These are phyloP conservation scores for Hemistola chrysoprasaria DNA, from an alignment of 2,888 invertebrate species.

Conservation along the genomic window DNA sequence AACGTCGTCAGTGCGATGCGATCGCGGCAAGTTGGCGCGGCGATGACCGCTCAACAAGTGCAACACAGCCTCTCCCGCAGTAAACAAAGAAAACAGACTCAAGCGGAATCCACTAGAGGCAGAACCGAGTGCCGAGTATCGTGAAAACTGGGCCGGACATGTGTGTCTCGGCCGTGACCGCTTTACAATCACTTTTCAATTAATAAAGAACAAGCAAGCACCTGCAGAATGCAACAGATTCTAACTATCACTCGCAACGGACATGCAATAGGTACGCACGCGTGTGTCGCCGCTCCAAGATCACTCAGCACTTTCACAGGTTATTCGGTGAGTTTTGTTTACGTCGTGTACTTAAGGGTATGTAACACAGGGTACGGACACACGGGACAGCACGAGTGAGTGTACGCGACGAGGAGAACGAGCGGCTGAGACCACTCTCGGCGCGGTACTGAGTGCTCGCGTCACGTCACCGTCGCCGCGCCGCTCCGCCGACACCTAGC, in stretches of 20 bases:
- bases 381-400: conserved; percentile 50
- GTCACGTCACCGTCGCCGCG: conserved; percentile 22
- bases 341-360: conserved; percentile 61
- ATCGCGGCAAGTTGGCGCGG: too few relatives aligned
- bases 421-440: conserved; percentile 38
- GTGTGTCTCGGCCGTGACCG: conserved; percentile 79
- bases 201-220: conserved; percentile 74
- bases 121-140: conserved; percentile 59
- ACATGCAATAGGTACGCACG: conserved; percentile 54
- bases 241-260: conserved; percentile 50
- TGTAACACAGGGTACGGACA: conserved; percentile 61
- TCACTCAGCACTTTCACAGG: conserved; percentile 62
- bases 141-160: conserved; percentile 81
- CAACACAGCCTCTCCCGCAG: conserved; percentile 47
- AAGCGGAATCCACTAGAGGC: conserved; percentile 61
- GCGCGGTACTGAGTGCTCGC: conserved; percentile 56
- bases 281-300: conserved; percentile 52
- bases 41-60: conserved; percentile 66
- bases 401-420: conserved; percentile 33
- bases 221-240: conserved; percentile 76
- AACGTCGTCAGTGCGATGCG: conserved; percentile 22
- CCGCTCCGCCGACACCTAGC: conserved; percentile 30
- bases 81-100: conserved; percentile 70
- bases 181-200: conserved; percentile 81
- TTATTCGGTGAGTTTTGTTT: conserved; percentile 58